Conservation (phyloP, 2,797 vertebrate genomes). For the Heterohyrax brucei region DNA sequence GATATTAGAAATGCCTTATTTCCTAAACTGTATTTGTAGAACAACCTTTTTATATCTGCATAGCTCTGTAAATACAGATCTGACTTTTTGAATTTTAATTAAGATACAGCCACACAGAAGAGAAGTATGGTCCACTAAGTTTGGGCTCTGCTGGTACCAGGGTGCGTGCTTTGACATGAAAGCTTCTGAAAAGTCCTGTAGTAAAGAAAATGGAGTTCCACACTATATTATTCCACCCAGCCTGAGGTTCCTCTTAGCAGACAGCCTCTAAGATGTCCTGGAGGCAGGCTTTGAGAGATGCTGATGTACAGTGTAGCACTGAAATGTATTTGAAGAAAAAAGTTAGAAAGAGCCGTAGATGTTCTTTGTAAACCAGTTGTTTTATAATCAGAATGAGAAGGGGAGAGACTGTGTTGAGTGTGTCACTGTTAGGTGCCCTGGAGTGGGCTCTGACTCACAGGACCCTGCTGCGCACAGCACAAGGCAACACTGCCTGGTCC, state of each 20-base stretch:
- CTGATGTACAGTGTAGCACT: rapidly evolving
- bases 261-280: not conserved
- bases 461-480: too few species aligned
- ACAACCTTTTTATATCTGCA: not conserved
- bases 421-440: too few species aligned
- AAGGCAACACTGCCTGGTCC: too few species aligned
- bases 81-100: not conserved
- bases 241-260: not conserved
- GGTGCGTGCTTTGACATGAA: not conserved
- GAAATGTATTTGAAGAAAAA: not conserved
- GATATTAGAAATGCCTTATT: not conserved
- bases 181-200: not conserved
- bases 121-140: not conserved
- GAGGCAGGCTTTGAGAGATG: not conserved
- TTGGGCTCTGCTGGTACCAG: not conserved
- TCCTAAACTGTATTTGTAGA: not conserved
- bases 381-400: too few species aligned
- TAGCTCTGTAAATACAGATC: not conserved
- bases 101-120: not conserved
- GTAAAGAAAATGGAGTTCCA: not conserved
- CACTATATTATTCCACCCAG: not conserved
- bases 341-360: not conserved
- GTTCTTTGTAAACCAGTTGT: not conserved
- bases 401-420: not conserved
- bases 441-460: too few species aligned